phyloP scores from a whole-genome alignment of 2,797 vertebrate species.

The Allochrocebus solatus region DNA sequence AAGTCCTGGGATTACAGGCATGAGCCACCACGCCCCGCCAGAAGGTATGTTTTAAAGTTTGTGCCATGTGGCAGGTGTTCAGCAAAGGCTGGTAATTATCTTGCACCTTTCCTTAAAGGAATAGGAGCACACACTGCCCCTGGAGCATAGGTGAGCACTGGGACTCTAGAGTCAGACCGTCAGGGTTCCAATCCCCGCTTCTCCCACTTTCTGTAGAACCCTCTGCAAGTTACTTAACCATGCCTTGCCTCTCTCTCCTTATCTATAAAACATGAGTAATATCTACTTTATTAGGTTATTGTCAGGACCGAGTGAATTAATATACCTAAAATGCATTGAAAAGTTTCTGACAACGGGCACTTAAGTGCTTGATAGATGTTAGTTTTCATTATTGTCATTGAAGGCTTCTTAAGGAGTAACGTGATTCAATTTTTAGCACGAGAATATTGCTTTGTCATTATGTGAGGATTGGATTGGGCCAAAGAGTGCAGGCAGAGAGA shows the following conservation, averaged over 20 bases:
- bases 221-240: neutral
- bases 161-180: neutral
- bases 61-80: neutral
- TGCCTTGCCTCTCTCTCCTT: neutral
- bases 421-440: neutral
- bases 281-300: neutral
- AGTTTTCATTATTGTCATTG: neutral
- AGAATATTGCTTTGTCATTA: neutral
- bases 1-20: neutral
- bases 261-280: neutral
- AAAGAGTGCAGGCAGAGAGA: neutral
- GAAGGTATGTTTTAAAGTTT: neutral
- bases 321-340: neutral
- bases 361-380: neutral
- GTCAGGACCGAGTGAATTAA: neutral
- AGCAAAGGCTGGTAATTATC: neutral
- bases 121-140: neutral
- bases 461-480: neutral
- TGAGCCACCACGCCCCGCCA: neutral
- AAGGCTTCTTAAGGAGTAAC: neutral
- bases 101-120: neutral
- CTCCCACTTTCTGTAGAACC: fast-evolving
- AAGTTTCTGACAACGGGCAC: neutral
- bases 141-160: neutral
- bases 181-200: neutral